Conservation (phyloP, 2,888 invertebrate species). For the Acronicta psi region DNA sequence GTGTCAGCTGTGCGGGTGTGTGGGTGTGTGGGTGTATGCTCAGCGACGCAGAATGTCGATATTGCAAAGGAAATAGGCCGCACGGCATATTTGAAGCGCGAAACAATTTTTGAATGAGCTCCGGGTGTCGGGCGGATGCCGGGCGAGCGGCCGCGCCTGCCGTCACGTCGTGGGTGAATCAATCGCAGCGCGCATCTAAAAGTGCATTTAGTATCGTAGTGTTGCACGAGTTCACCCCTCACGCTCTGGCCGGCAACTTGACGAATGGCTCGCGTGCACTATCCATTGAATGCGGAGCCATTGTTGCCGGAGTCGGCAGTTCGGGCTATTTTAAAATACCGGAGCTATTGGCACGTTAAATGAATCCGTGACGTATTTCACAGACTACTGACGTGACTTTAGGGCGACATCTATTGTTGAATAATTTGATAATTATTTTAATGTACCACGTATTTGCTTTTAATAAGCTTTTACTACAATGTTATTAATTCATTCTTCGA, state of each 20-base stretch:
- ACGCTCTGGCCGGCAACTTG: slow-evolving; percentile 11
- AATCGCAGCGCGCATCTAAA: slow-evolving; percentile 22
- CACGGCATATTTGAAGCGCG: slow-evolving; percentile 1
- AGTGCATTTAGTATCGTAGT: slow-evolving; percentile 32
- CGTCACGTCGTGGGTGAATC: slow-evolving; percentile 33
- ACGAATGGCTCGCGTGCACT: slow-evolving; percentile 29
- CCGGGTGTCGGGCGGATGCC: not conserved
- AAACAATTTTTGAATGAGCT: slow-evolving; percentile 12
- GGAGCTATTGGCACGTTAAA: not conserved
- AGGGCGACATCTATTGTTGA: too few species aligned
- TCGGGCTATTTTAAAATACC: slow-evolving; percentile 34
- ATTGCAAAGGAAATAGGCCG: slow-evolving; percentile 25
- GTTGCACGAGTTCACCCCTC: not conserved
- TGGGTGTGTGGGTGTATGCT: not conserved
- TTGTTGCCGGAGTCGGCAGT: slow-evolving; percentile 16
- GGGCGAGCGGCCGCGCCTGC: not conserved
- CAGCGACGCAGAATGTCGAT: slow-evolving; percentile 17
- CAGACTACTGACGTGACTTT: not conserved
- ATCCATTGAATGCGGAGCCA: slow-evolving; percentile 16
- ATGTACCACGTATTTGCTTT: too few species aligned
- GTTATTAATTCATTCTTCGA: too few species aligned
- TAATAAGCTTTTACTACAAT: too few species aligned
- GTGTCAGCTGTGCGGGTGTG: not conserved
- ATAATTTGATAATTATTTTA: too few species aligned
- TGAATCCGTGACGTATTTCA: slow-evolving; percentile 1